Evolutionary conservation across 2,113 vertebrate species (phyloP), one percentile per base, ranked within the genome.

Genomic region (Tragulus kanchil): DNA sequence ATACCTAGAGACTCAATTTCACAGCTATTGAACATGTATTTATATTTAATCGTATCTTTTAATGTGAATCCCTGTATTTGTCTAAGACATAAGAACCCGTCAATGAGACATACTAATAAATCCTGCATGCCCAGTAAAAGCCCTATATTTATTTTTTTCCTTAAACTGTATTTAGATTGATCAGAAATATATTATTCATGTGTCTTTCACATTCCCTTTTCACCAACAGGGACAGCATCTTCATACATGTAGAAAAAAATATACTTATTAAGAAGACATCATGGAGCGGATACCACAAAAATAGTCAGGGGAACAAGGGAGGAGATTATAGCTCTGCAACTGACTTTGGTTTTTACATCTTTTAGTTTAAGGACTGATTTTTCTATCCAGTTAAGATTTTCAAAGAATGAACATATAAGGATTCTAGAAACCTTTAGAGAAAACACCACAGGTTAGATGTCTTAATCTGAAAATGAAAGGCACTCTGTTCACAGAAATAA

Each of bases 11-110:
- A 85, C n/a, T 36, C 71, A 83, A 48, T 95, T 93, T 82, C 45
- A 95, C 15, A 93, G 25, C 26, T 94, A 89, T 83, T 92, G 19
- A 89, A 42, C 13, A 54, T 31, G 36, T 92, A 82, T 50, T 94
- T 93, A 65, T 79, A 85, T 36, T 84, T 87, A 85, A 71, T 82
- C 13, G 78, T n/a, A 67, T 81, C 23, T 92, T 93, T 94, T 82
- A 92, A 81, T 82, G 8, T 79, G 58, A 89, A 69, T 61, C 7
- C 1, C 14, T 89, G 16, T 91, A n/a, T 93, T 88, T 62, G 11
- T 45, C 42, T 42, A 89, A 89, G 42, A 23, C 45, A 79, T 28
- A 16, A 75, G 65, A 89, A 78, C 17, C 77, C 85, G 15, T 69
- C 31, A 36, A 54, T 28, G 83, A 23, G 45, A 7, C 16, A 5